Conservation (phyloP, 2,113 vertebrate species). For the Sorex fumeus region DNA sequence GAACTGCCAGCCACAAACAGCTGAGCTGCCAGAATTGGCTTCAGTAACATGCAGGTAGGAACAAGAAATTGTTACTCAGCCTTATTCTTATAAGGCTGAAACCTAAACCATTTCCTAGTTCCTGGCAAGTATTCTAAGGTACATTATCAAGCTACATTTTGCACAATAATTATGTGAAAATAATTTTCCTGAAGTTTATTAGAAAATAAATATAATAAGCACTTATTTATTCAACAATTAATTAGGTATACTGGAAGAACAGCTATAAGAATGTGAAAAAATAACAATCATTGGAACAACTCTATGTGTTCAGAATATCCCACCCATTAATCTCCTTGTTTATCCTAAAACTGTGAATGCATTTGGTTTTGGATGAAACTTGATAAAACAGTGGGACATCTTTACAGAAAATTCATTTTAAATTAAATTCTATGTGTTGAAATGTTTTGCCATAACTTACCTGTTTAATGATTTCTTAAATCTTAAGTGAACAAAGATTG, state of each 20-base stretch:
- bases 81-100: too few relatives aligned
- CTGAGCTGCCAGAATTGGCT: too few relatives aligned
- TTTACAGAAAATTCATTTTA: not conserved
- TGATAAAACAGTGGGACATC: not conserved
- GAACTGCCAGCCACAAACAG: too few relatives aligned
- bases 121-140: not conserved
- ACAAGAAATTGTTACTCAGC: too few relatives aligned
- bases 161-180: not conserved
- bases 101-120: too few relatives aligned
- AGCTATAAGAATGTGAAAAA: constrained; percentile 20
- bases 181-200: constrained; percentile 31
- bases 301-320: not conserved
- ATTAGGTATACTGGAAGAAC: not conserved
- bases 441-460: not conserved
- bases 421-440: constrained; percentile 18
- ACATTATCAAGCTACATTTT: not conserved
- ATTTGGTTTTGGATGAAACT: not conserved
- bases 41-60: too few relatives aligned
- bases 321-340: not conserved
- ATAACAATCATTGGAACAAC: not conserved
- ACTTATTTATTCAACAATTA: not conserved
- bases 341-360: not conserved
- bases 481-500: constrained; percentile 4
- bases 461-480: not conserved
- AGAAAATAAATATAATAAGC: not conserved